These are phyloP conservation scores for Desmodus rotundus DNA, from an alignment of 2,113 vertebrate genomes.

Conservation along the genomic window DNA sequence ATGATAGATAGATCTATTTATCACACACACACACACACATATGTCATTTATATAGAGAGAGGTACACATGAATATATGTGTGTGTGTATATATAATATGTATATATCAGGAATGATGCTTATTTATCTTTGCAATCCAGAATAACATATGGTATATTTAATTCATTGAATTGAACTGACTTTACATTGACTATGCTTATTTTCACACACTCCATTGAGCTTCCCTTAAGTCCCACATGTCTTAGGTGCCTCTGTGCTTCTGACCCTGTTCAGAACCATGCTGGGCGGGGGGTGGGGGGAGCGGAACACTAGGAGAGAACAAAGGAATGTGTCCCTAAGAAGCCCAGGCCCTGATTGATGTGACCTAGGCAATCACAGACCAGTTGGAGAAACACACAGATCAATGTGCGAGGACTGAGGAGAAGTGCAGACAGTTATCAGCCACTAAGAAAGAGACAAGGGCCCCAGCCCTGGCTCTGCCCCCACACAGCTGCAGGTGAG, in stretches of 20 bases:
- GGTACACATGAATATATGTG: no score
- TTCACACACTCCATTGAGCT: not conserved
- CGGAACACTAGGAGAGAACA: not conserved
- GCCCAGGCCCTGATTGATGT: not conserved
- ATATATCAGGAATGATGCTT: not conserved
- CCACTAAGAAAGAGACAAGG: not conserved
- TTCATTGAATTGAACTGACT: not conserved
- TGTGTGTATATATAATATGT: not conserved
- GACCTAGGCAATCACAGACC: not conserved
- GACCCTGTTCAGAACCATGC: not conserved
- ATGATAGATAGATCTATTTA: not conserved
- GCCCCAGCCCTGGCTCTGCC: not conserved
- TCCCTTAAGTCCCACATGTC: not conserved
- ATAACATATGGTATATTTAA: not conserved
- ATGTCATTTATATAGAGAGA: not conserved
- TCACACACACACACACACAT: no score
- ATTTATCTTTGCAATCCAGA: not conserved
- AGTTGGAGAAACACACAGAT: not conserved
- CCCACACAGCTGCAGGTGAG: not conserved
- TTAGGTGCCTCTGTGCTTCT: not conserved
- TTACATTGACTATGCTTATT: not conserved
- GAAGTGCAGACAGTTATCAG: not conserved
- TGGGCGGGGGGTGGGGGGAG: accelerated
- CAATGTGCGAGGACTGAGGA: not conserved
- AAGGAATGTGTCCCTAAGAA: not conserved